A percentile compares a stretch with the other conserved stretches of the same genome.
phyloP scores from a whole-genome alignment of 1,140 invertebrate species.

The Habropoda laboriosa region DNA sequence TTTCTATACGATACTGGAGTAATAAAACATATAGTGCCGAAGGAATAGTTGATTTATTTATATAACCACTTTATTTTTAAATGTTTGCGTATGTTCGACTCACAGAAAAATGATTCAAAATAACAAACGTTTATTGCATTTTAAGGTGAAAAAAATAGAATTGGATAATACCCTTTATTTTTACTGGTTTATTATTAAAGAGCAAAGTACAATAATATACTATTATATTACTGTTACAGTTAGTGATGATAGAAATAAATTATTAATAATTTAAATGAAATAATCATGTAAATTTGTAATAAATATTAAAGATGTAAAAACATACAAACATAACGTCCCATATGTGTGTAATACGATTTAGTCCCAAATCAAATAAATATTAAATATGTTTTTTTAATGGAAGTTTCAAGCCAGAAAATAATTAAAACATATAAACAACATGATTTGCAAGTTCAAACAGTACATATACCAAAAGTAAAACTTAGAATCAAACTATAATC shows the following conservation, averaged over 20 bases:
- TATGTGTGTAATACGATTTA: conserved; percentile 49
- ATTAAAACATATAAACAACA: background rate
- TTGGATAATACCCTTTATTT: conserved; percentile 25
- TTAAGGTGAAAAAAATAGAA: conserved; percentile 27
- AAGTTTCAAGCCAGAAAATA: conserved; percentile 40
- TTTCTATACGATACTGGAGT: conserved; percentile 70
- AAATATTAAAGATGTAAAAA: conserved; percentile 73
- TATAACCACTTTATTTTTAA: conserved; percentile 23
- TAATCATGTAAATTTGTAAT: conserved; percentile 65
- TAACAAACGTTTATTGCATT: too few species aligned
- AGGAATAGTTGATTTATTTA: conserved; percentile 47
- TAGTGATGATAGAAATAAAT: conserved; percentile 71
- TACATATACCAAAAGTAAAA: background rate
- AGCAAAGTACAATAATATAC: conserved; percentile 63
- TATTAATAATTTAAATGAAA: conserved; percentile 61
- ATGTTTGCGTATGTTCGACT: background rate
- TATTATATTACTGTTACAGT: conserved; percentile 66
- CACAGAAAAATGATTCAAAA: background rate
- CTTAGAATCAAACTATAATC: background rate
- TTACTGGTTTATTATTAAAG: conserved; percentile 63
- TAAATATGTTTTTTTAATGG: conserved; percentile 1
- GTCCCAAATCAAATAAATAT: conserved; percentile 46
- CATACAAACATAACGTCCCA: conserved; percentile 65
- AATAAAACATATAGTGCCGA: conserved; percentile 66
- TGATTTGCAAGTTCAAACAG: conserved; percentile 1